Evolutionary conservation across 2,113 vertebrate genomes (phyloP), one percentile per base, ranked within the genome.

Genomic region (Engystomops pustulosus): DNA sequence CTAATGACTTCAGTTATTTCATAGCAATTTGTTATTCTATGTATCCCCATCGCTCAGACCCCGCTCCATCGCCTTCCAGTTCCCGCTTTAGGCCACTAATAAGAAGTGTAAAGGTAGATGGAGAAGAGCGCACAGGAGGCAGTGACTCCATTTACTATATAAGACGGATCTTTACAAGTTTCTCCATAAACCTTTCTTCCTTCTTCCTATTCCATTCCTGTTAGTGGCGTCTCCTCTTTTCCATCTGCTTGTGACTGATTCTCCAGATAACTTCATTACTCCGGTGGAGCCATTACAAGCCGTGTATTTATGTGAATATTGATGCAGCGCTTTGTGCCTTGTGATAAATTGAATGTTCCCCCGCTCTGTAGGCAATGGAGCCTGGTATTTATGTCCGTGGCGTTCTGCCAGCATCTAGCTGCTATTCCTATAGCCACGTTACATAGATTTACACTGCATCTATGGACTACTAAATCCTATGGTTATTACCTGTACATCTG

Each of bases 91-190:
- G 6, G 30, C 47, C 68, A 17, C n/a, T 34, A 69, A 80, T 80
- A 25, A 51, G 62, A 36, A 14, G 60, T 9, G 79, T 14, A n/a
- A n/a, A n/a, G n/a, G n/a, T n/a, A n/a, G 30, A 10, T 23, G 49
- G 18, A 68, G 8, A 3, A 58, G 6, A 38, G 1, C 25, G 14
- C 36, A n/a, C 2, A 2, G 79, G 44, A 53, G 44, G 23, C 62
- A 18, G 0, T 14, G 41, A 18, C 41, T 34, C 60, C 17, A 27
- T n/a, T 1, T 23, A n/a, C 62, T 18, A 9, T 8, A 67, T 32
- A 11, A 51, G 18, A n/a, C 47, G 6, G 17, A 47, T 67, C 71
- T 86, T 88, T 87, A 81, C 75, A 3, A 80, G 76, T 80, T 75
- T 49, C 20, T 67, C 27, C 44, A 67, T 49, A 80, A 83, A 34